Conservation (phyloP, 2,113 vertebrate species). For the Oryzias woworae region DNA sequence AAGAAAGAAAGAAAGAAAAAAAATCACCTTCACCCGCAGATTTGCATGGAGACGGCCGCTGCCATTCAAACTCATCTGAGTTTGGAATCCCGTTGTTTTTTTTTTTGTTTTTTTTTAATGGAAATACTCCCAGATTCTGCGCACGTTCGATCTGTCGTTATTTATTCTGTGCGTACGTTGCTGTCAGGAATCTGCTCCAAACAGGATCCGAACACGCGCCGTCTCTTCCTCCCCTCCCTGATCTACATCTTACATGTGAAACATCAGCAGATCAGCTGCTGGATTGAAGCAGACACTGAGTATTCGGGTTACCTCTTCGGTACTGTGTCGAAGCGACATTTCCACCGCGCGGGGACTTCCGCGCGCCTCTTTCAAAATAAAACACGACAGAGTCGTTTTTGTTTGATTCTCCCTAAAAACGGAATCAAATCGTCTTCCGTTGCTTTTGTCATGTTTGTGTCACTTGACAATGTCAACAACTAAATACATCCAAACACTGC, state of each 20-base stretch:
- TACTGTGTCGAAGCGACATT: constrained; percentile 41
- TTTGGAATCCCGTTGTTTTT: neutral
- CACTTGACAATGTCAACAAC: no score
- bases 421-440: no score
- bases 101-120: neutral
- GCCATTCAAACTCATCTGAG: constrained; percentile 52
- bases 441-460: no score
- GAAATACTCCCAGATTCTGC: constrained; percentile 15
- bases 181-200: no score
- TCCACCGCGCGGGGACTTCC: neutral
- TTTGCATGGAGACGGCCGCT: constrained; percentile 46
- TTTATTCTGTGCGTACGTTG: no score
- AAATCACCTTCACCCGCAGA: constrained; percentile 47
- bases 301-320: constrained; percentile 33
- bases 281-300: constrained; percentile 30
- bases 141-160: constrained; percentile 14
- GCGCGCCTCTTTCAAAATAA: constrained; percentile 46
- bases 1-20: constrained; percentile 5
- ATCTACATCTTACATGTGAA: no score
- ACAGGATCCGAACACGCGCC: no score
- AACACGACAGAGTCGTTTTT: neutral
- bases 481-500: no score
- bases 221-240: no score
- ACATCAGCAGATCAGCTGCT: neutral
- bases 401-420: no score